Percentiles rank a stretch among this genome's conserved stretches.
Conservation (phyloP, 1,140 invertebrate species). For the Cepaea nemoralis region DNA sequence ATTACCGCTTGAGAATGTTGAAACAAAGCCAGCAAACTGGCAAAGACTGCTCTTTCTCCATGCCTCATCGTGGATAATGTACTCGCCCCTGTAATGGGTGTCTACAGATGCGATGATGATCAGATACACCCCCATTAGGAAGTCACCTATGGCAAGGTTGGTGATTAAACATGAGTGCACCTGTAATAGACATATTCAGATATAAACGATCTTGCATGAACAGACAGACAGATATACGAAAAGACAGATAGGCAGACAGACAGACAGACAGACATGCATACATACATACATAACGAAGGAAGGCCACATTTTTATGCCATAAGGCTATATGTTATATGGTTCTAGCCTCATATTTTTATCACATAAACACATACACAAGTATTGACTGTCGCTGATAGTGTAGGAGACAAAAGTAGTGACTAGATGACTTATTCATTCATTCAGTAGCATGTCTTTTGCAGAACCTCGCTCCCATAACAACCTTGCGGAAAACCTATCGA, state of each 20-base stretch:
- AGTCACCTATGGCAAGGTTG: slow-evolving; percentile 77
- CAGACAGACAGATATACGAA: not conserved
- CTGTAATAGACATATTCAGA: no score
- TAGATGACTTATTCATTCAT: no score
- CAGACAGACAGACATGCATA: not conserved
- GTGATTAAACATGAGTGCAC: slow-evolving; percentile 78
- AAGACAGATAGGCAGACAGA: not conserved
- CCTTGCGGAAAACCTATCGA: no score
- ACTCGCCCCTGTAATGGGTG: slow-evolving; percentile 74
- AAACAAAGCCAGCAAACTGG: slow-evolving; percentile 77
- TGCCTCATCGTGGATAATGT: slow-evolving; percentile 73
- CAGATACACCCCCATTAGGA: slow-evolving; percentile 76
- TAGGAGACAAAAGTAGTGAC: no score
- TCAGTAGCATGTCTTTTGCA: no score
- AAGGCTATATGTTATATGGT: no score
- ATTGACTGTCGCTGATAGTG: no score
- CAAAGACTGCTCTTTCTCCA: slow-evolving; percentile 75
- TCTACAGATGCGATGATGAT: slow-evolving; percentile 75
- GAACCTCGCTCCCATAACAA: no score
- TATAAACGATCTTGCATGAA: not conserved
- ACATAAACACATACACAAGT: no score
- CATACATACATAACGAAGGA: not conserved
- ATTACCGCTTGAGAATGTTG: slow-evolving; percentile 76
- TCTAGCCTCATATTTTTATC: no score
- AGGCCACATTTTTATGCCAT: no score